These are phyloP conservation scores for Misgurnus anguillicaudatus DNA, from an alignment of 2,113 vertebrate species.

Conservation along the genomic window DNA sequence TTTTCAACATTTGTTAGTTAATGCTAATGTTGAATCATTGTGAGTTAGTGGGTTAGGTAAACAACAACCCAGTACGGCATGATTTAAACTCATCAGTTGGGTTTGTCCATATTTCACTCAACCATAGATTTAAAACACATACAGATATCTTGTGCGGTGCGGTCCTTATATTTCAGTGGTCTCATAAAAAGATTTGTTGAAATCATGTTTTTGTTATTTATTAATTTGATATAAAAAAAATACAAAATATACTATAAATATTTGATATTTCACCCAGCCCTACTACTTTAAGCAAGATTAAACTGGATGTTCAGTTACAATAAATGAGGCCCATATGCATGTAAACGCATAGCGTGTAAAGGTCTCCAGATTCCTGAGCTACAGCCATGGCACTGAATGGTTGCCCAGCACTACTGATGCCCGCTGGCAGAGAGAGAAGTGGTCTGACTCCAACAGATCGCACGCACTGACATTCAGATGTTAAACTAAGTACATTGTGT, in stretches of 20 bases:
- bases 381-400: constrained; percentile 45
- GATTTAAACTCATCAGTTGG: no score
- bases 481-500: neutral
- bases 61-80: no score
- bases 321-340: neutral
- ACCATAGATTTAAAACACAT: no score
- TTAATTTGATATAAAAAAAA: neutral
- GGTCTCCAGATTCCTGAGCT: constrained; percentile 50
- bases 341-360: constrained; percentile 36
- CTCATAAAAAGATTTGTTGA: neutral
- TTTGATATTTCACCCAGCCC: neutral
- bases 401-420: constrained; percentile 49
- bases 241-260: neutral
- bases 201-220: no score
- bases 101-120: no score
- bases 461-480: constrained; percentile 28
- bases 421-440: constrained; percentile 49
- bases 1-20: no score
- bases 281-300: no score
- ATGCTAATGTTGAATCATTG: no score
- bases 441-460: constrained; percentile 25
- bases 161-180: neutral
- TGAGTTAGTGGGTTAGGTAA: no score
- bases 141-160: no score
- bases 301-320: neutral